Base-by-base conservation (phyloP, 2,797 vertebrate genomes). In the Sparus aurata region DNA sequence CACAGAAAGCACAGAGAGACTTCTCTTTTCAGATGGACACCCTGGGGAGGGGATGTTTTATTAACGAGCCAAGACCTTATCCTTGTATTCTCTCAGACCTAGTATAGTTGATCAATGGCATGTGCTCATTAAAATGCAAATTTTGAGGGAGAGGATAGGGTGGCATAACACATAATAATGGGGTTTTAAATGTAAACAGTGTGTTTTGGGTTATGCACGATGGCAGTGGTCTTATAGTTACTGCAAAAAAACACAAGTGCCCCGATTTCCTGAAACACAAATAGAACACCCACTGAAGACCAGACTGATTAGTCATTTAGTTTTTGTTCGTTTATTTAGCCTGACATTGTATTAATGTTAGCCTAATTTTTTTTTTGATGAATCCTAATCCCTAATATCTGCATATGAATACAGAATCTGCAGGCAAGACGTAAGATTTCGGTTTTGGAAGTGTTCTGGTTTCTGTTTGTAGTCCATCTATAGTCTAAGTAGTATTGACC, bases 1-100 rank as follows among this genome's bases (percentile, higher is more conserved):
- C 81, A 81, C 34, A 57, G 68, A 72, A 58, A 79, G 68, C 23
- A n/a, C 5, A 22, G 59, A 64, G 61, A 52, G 62, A n/a, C 45
- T 70, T 74, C 55, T 70, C 22, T 75, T 62, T 60, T 65, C 73
- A 57, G 69, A 72, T 45, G 68, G 57, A 13, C 34, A 58, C 25
- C 45, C 66, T 9, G 10, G 8, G 25, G 45, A 54, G 41, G 52
- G 46, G 59, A n/a, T 54, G 55, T 46, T 74, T 81, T 58, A 69
- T 72, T 62, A 25, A 6, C 63, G 38, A 80, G 71, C 41, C 41
- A 11, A 75, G 61, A 27, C 49, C 43, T 27, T 17, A 34, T 55
- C 30, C 27, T 46, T 62, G 58, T 27, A 49, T 27, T 52, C 65
- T 23, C 54, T 50, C 38, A 45, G 27, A 49, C 23, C 0, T n/a